Percentiles rank a stretch among this genome's conserved stretches.
Conservation (phyloP, 1,140 invertebrate genomes). For the Apis laboriosa region DNA sequence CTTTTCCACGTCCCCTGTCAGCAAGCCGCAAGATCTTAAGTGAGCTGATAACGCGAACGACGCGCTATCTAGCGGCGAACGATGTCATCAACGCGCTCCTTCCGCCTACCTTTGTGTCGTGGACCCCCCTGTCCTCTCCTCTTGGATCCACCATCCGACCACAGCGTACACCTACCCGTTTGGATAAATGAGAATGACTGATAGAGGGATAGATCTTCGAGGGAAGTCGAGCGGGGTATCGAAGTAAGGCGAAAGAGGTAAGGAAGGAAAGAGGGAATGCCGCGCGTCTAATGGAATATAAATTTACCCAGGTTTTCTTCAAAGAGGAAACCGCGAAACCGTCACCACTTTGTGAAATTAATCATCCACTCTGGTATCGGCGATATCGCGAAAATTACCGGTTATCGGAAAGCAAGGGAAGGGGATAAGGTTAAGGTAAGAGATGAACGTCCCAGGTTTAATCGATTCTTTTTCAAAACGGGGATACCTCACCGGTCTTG, state of each 20-base stretch:
- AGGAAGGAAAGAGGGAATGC: background rate
- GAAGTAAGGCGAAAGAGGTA: background rate
- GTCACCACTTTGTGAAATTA: constrained; percentile 20
- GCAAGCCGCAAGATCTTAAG: constrained; percentile 62
- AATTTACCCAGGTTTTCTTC: background rate
- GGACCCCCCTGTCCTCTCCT: background rate
- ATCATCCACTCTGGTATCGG: constrained; percentile 22
- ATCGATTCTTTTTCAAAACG: constrained; percentile 35
- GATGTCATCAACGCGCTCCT: constrained; percentile 2
- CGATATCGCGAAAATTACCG: constrained; percentile 18
- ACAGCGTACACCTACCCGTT: background rate
- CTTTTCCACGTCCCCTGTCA: constrained; percentile 2
- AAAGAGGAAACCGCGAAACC: constrained; percentile 2
- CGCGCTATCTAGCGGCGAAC: constrained; percentile 26
- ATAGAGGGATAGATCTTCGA: background rate
- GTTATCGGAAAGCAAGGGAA: background rate
- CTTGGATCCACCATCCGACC: constrained; percentile 1
- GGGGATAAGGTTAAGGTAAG: too few relatives aligned
- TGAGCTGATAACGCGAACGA: constrained; percentile 61
- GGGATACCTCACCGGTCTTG: background rate
- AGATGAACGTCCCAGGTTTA: constrained; percentile 28
- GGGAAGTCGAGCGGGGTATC: background rate
- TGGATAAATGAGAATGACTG: constrained; percentile 38
- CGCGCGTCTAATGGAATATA: constrained; percentile 16
- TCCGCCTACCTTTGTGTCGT: background rate